A percentile compares a stretch with the other conserved stretches of the same genome.
Evolutionary conservation across 2,888 invertebrate species (phyloP).

Genomic region (Cephus pygmeus): DNA sequence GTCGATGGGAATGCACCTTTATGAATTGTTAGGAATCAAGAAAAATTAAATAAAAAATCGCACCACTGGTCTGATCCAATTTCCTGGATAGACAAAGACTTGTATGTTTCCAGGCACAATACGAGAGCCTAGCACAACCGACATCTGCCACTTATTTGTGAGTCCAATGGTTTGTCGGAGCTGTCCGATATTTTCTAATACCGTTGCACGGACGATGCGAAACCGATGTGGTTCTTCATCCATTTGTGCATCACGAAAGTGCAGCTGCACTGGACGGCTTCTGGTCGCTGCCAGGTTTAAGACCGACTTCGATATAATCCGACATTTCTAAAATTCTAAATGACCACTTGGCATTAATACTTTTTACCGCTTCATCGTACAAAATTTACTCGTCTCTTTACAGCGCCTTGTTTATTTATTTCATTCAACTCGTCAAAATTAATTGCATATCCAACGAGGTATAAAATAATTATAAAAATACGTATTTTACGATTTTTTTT

Average conservation of each 20-base stretch:
- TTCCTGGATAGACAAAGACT: not conserved
- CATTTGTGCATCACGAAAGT: not conserved
- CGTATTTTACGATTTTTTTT: not conserved
- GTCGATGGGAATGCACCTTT: not conserved
- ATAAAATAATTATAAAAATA: not conserved
- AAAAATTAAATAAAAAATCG: not conserved
- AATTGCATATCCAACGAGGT: not conserved
- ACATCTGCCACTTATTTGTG: constrained; percentile 27
- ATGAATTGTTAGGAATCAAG: not conserved
- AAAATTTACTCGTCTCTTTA: not conserved
- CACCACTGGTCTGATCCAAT: not conserved
- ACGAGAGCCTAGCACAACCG: not conserved
- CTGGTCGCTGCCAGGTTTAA: not conserved
- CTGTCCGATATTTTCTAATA: constrained; percentile 26
- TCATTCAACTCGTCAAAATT: not conserved
- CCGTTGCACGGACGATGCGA: not conserved
- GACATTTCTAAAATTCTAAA: not conserved
- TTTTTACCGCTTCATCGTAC: not conserved
- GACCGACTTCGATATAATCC: not conserved
- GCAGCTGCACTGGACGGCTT: not conserved
- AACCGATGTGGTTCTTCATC: not conserved
- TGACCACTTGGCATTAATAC: not conserved
- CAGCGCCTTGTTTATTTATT: not conserved
- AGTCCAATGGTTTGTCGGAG: constrained; percentile 28
- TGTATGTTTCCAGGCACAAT: not conserved